Evolutionary conservation across 1,140 invertebrate species (phyloP), one percentile per base, ranked within the genome.

Genomic region (Halesus radiatus): DNA sequence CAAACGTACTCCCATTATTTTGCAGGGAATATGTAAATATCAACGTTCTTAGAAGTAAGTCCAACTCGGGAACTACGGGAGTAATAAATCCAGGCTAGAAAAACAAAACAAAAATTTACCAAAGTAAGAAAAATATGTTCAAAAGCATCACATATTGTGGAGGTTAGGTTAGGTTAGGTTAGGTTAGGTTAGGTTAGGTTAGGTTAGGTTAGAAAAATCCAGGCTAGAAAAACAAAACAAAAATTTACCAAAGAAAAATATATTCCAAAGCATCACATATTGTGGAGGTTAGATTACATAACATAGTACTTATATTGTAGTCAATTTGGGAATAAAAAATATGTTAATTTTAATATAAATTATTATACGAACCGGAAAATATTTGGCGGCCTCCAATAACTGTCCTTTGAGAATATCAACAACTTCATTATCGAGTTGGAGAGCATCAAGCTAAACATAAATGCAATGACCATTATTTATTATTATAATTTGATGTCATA

Each of bases 21-120:
- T 87, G 87, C 16, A 92, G 84, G 26, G 92, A 92, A 79, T 90
- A 90, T 84, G 91, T 89, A 86, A 91, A 92, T 80, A 93, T 89
- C 77, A 90, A 89, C 58, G 90, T 88, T 85, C 90, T 85, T 54
- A 93, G 87, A 1, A 92, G 75, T 32, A 91, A 85, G 84, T 92
- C 91, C n/a, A 92, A 75, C 84, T 92, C 92, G 7, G 91, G 91
- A 70, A 91, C 87, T 54, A 90, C 85, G 82, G 89, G 90, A 64
- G 89, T 88, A 50, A 92, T 85, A 23, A 90, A 81, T 76, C 89
- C 87, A 6, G 91, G 90, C 90, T 92, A 87, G 84, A 89, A 88
- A 10, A 53, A 78, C 81, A 75, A 66, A 73, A 79, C 16, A 66
- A 20, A 73, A 45, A 45, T 3, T 29, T 45, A 13, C 1, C 45